Evolutionary conservation across 2,888 invertebrate species (phyloP), one percentile per base, ranked within the genome.

Genomic region (Watsonalla cultraria): DNA sequence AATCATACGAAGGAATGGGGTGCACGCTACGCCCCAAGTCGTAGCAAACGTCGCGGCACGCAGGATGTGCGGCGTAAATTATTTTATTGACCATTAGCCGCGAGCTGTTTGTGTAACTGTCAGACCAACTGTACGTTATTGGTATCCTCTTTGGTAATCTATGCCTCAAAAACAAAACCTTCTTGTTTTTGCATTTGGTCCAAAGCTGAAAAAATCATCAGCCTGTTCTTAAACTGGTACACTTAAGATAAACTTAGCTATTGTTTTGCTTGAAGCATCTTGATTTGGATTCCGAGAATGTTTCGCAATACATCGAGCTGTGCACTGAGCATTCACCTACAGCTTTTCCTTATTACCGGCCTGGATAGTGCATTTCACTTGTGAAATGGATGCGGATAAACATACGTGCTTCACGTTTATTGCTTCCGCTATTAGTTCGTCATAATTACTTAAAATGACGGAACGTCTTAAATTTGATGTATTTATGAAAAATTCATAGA

Each of bases 341-440:
- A 47, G 54, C 49, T 58, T 69, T 42, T 68, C 65, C 67, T 68
- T 69, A 65, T 69, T 65, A 59, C 61, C 54, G 65, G 46, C 59
- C 67, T 64, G 62, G 66, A 68, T 63, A 54, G 61, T 55, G 60
- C 61, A 56, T 58, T 57, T 55, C 42, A 54, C 54, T 35, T 47
- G 50, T 50, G 57, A 53, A 61, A 61, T 58, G 65, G 60, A 54
- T 55, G 53, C 48, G 39, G 45, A 45, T 51, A 51, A 24, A 54
- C 55, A 59, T 65, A 64, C 64, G 67, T 61, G 61, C 60, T 59
- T 54, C 6, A 8, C 37, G 39, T 49, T 49, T 49, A 37, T 49
- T 49, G 47, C 37, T 49, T 49, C 49, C 39, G 37, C 37, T 15
- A n/a, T 37, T 49, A 37, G 35, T 14, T 49, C 5, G 42, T 42